Percentiles rank a stretch among this genome's conserved stretches.
Evolutionary conservation across 2,113 vertebrate species (phyloP).

Genomic region (Carassius carassius): DNA sequence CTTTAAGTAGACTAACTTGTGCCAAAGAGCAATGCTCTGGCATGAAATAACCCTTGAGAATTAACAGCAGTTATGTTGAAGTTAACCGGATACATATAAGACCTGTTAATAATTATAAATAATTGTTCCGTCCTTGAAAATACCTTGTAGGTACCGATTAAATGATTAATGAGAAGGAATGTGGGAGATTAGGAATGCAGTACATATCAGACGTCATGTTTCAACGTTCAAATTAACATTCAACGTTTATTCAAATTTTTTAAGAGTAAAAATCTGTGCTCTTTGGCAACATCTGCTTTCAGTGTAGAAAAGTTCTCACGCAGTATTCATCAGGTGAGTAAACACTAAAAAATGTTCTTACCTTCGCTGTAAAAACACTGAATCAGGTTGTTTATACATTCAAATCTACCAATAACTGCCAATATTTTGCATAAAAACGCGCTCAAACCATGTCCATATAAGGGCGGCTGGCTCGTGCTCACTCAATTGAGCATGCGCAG

Average conservation of each 20-base stretch:
- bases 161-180: not conserved
- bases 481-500: not conserved
- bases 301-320: not conserved
- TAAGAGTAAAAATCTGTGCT: not conserved
- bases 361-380: not conserved
- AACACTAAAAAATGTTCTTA: not conserved
- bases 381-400: not conserved
- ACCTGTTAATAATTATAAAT: constrained; percentile 13
- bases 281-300: not conserved
- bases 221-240: not conserved
- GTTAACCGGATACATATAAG: not conserved
- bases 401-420: not conserved
- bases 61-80: not conserved
- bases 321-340: not conserved
- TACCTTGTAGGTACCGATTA: not conserved
- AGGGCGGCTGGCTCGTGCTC: not conserved
- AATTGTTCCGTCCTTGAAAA: not conserved
- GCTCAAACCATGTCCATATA: not conserved
- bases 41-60: not conserved
- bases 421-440: not conserved
- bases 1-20: not conserved
- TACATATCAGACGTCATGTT: not conserved
- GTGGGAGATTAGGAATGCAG: not conserved
- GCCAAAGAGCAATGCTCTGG: not conserved
- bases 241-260: not conserved